phyloP scores from a whole-genome alignment of 2,113 vertebrate species.

The Dicerorhinus sumatrensis region DNA sequence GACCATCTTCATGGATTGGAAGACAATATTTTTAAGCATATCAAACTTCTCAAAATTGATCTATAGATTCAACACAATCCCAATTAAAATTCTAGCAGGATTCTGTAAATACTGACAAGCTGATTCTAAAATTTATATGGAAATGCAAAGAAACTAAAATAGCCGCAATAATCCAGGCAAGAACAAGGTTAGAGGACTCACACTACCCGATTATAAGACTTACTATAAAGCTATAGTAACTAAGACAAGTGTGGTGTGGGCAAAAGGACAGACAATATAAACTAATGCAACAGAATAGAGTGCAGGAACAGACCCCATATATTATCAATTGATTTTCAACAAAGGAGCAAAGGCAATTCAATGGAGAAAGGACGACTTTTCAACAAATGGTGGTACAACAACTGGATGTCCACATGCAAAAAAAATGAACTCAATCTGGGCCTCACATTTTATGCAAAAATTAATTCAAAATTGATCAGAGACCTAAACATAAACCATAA shows the following conservation, averaged over 20 bases:
- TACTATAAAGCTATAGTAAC: neutral
- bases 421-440: neutral
- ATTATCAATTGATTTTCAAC: neutral
- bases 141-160: slow-evolving; percentile 3
- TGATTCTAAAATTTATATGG: neutral
- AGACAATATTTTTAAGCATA: slow-evolving; percentile 2
- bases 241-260: neutral
- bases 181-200: neutral
- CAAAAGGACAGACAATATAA: neutral
- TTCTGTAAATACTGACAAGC: neutral
- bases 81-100: neutral
- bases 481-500: neutral
- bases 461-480: neutral
- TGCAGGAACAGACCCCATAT: neutral
- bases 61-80: neutral
- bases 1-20: neutral
- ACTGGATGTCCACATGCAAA: neutral
- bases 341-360: neutral
- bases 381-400: neutral
- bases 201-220: neutral
- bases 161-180: neutral
- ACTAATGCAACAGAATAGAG: neutral
- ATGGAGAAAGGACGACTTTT: neutral
- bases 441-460: neutral
- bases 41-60: neutral